phyloP scores from a whole-genome alignment of 2,797 vertebrate species.

The Periparus ater region DNA sequence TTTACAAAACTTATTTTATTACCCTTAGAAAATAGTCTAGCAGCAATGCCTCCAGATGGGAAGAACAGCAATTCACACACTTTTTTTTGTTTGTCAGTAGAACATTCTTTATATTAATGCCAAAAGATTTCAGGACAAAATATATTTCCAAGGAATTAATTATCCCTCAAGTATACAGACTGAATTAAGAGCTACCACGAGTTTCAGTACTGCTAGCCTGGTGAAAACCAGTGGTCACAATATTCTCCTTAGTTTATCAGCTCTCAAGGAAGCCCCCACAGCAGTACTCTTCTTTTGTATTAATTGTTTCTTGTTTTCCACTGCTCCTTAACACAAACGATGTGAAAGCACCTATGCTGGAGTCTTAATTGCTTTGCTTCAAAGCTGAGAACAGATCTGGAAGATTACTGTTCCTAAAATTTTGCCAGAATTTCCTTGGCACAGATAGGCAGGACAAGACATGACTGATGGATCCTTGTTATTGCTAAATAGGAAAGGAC shows the following conservation, averaged over 20 bases:
- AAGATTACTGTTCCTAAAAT: neutral
- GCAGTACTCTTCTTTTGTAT: neutral
- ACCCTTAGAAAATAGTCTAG: neutral
- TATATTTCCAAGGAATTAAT: slow-evolving; percentile 9
- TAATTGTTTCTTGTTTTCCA: neutral
- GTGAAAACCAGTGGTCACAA: neutral
- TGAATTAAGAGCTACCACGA: neutral
- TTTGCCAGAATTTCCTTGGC: slow-evolving; percentile 17
- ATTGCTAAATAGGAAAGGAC: neutral
- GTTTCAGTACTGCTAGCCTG: neutral
- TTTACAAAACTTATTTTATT: neutral
- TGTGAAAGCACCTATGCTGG: neutral
- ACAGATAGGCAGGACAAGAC: neutral
- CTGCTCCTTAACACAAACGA: neutral
- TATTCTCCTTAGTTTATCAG: neutral
- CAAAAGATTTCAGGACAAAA: slow-evolving; percentile 33
- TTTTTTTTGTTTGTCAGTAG: slow-evolving; percentile 23
- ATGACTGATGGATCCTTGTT: neutral
- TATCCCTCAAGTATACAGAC: neutral
- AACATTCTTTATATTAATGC: slow-evolving; percentile 2
- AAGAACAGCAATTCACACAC: slow-evolving; percentile 10
- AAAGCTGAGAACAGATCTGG: neutral
- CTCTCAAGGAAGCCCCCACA: neutral
- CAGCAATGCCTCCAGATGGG: neutral
- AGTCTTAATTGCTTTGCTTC: neutral